Evolutionary conservation across 2,113 vertebrate species (phyloP).

Genomic region (Tetraodon nigroviridis): DNA sequence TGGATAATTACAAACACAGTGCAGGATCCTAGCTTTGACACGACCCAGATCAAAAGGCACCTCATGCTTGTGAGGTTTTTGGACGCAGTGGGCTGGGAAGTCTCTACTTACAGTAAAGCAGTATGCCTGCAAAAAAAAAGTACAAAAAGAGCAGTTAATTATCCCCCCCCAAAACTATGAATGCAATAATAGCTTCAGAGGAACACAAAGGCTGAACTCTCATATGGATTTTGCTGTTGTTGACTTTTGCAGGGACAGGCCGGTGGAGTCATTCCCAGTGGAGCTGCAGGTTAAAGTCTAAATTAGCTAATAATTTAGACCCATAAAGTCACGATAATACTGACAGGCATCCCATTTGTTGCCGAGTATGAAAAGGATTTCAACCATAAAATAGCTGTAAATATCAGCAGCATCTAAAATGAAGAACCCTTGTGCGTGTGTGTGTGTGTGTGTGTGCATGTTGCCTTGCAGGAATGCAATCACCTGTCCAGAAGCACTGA

Average conservation of each 20-base stretch:
- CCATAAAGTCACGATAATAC: slow-evolving; percentile 58
- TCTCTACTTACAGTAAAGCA: slow-evolving; percentile 29
- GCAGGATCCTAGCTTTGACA: slow-evolving; percentile 44
- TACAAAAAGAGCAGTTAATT: slow-evolving; percentile 34
- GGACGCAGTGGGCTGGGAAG: not conserved
- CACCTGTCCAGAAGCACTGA: slow-evolving; percentile 58
- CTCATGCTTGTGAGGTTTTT: slow-evolving; percentile 18
- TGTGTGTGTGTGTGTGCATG: slow-evolving; percentile 7
- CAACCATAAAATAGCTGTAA: slow-evolving; percentile 48
- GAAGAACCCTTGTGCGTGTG: slow-evolving; percentile 7
- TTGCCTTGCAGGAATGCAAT: slow-evolving; percentile 21
- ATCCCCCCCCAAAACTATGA: slow-evolving; percentile 19
- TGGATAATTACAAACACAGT: slow-evolving; percentile 66
- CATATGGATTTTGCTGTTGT: slow-evolving; percentile 65
- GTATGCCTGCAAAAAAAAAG: not conserved
- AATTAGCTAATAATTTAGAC: slow-evolving; percentile 60
- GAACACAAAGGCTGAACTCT: slow-evolving; percentile 54
- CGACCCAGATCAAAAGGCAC: not conserved
- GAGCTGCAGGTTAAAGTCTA: slow-evolving; percentile 52
- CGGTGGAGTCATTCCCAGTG: slow-evolving; percentile 41
- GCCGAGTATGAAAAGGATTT: slow-evolving; percentile 40
- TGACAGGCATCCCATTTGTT: slow-evolving; percentile 33
- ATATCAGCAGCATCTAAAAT: slow-evolving; percentile 53
- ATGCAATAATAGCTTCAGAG: slow-evolving; percentile 18
- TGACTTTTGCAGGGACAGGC: slow-evolving; percentile 54